These are phyloP conservation scores for Platanista minor DNA, from an alignment of 2,113 vertebrate species.

Conservation along the genomic window DNA sequence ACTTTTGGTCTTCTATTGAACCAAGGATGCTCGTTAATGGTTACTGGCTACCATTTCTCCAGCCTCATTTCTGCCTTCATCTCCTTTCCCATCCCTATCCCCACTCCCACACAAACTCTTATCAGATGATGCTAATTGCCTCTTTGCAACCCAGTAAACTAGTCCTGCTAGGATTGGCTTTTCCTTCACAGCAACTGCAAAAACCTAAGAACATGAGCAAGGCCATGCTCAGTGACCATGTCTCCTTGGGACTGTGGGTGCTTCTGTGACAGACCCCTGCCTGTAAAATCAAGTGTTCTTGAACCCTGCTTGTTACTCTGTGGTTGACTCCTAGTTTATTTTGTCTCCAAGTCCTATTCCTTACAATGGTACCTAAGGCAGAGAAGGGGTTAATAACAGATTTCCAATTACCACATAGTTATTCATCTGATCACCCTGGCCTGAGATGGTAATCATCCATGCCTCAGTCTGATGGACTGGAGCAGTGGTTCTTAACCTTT, in stretches of 20 bases:
- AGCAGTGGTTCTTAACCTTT: not conserved
- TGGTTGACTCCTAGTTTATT: not conserved
- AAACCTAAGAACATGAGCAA: not conserved
- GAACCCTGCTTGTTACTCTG: not conserved
- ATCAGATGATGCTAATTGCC: not conserved
- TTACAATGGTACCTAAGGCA: not conserved
- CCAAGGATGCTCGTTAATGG: not conserved
- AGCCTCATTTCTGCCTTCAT: not conserved
- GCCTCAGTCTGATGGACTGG: not conserved
- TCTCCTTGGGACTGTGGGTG: not conserved
- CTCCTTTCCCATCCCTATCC: not conserved
- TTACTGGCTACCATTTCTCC: not conserved
- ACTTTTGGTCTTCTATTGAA: not conserved
- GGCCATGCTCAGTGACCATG: too few relatives aligned
- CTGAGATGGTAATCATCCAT: not conserved
- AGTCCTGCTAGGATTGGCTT: not conserved
- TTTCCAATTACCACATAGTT: not conserved
- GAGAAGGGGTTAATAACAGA: not conserved
- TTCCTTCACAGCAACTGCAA: not conserved
- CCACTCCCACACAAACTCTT: not conserved
- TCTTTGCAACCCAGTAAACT: not conserved
- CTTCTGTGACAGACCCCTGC: not conserved
- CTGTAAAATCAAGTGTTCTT: not conserved
- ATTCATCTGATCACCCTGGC: not conserved
- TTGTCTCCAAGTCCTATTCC: not conserved